Conservation (phyloP, 2,888 invertebrate species). For the Thereva unica region DNA sequence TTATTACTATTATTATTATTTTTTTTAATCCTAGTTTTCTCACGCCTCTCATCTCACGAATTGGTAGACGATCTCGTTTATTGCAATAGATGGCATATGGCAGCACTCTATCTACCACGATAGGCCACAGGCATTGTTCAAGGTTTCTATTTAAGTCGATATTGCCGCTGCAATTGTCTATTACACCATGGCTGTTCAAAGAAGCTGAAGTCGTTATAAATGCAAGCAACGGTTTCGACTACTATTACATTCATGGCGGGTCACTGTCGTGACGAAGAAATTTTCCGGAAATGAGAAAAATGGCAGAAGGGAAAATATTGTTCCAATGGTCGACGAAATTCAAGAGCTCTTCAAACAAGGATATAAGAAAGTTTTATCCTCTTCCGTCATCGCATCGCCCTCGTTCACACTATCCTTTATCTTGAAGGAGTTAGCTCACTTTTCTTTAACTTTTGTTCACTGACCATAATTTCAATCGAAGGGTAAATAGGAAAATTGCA, state of each 20-base stretch:
- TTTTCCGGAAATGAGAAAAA: conserved; percentile 32
- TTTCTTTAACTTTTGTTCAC: conserved; percentile 35
- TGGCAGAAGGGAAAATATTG: conserved; percentile 29
- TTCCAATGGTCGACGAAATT: conserved; percentile 25
- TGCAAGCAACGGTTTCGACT: no score
- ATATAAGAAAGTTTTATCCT: conserved; percentile 24
- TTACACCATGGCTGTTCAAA: no score
- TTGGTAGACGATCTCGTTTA: no score
- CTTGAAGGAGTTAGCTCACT: conserved; percentile 8
- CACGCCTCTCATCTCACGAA: no score
- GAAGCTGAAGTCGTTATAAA: no score
- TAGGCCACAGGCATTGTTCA: no score
- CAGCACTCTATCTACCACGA: no score
- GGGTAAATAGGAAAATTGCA: conserved; percentile 36
- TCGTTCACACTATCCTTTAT: neutral
- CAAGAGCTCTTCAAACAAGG: conserved; percentile 29
- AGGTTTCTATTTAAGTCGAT: no score
- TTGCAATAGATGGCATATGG: no score
- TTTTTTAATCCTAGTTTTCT: no score
- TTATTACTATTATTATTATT: no score
- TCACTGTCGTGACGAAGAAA: conserved; percentile 17
- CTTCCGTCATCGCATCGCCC: neutral
- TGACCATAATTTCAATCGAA: conserved; percentile 37
- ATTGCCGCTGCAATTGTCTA: no score
- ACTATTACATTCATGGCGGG: neutral